These are phyloP conservation scores for Bufo gargarizans DNA, from an alignment of 2,113 vertebrate genomes.

Conservation along the genomic window DNA sequence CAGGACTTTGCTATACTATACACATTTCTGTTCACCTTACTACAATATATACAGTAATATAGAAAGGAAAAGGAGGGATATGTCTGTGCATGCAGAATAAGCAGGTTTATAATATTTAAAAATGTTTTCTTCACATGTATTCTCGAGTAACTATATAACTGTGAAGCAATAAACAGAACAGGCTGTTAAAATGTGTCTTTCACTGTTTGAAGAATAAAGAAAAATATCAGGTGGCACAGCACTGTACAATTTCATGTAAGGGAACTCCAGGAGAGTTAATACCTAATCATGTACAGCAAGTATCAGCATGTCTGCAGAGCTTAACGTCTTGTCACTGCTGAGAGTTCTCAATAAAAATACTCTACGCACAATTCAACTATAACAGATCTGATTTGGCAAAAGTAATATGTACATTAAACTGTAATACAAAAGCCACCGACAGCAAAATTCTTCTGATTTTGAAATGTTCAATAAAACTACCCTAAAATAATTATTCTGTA, in stretches of 20 bases:
- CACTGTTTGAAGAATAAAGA: not conserved
- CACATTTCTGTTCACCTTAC: too few relatives aligned
- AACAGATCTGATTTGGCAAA: not conserved
- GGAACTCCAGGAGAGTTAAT: slow-evolving; percentile 43
- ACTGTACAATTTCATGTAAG: slow-evolving; percentile 36
- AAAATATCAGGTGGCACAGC: slow-evolving; percentile 25
- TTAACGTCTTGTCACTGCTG: slow-evolving; percentile 14
- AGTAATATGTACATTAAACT: slow-evolving; percentile 12
- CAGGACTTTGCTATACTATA: too few relatives aligned
- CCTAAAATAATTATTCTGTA: not conserved
- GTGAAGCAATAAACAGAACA: not conserved
- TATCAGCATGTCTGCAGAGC: slow-evolving; percentile 34
- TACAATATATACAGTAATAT: too few relatives aligned
- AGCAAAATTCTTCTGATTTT: not conserved
- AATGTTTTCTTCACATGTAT: not conserved
- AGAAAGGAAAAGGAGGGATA: not conserved
- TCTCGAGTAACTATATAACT: not conserved
- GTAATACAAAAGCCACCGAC: not conserved
- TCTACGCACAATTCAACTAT: slow-evolving; percentile 18
- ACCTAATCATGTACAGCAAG: slow-evolving; percentile 39
- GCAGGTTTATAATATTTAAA: not conserved
- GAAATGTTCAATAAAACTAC: not conserved
- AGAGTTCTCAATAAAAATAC: slow-evolving; percentile 27
- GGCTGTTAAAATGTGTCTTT: not conserved
- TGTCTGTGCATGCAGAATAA: not conserved